Evolutionary conservation across 35 echinoderm and acorn worm genomes (phyloP), one percentile per base, ranked within the genome.

Genomic region (Ophioderma brevispina): DNA sequence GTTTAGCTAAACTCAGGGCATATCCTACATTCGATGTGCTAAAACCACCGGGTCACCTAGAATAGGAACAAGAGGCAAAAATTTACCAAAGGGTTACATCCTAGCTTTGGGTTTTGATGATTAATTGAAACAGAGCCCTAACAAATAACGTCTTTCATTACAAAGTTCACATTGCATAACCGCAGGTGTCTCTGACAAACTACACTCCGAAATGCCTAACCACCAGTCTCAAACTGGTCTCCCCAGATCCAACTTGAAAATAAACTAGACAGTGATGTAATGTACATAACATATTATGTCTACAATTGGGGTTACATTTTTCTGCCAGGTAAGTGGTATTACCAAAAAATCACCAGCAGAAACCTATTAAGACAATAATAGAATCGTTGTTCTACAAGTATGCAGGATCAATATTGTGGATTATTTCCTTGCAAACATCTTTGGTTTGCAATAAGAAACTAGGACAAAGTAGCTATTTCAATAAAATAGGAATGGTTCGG

Each of bases 1-100:
- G 59, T n/a, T 90, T 87, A 46, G 89, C 93, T 33, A n/a, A 87
- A 87, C 6, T 83, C 82, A n/a, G 25, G 38, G 41, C 17, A 55
- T 55, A 38, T 95, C 93, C 84, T 78, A 40, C 93, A 95, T 30
- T 78, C 82, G 18, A 89, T 83, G 88, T 95, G n/a, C n/a, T n/a
- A n/a, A 84, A 37, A 15, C 49, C 86, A 11, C 40, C 92, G 84
- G 79, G 86, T 94, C 19, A 30, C 31, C 15, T 30, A 82, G 49
- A n/a, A 0, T 64, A 3, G 0, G 18, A 37, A 85, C 49, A 59
- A 21, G 56, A 89, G 50, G 13, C 11, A 89, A 31, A 55, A 55
- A 37, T 13, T 75, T 31, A 86, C 21, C 30, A 70, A 37, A 77
- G 31, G 15, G 35, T 25, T 21, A 86, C 14, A 37, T 33, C 14